Evolutionary conservation across 2,797 vertebrate species (phyloP).

Genomic region (Hypotaenidia okinawae): DNA sequence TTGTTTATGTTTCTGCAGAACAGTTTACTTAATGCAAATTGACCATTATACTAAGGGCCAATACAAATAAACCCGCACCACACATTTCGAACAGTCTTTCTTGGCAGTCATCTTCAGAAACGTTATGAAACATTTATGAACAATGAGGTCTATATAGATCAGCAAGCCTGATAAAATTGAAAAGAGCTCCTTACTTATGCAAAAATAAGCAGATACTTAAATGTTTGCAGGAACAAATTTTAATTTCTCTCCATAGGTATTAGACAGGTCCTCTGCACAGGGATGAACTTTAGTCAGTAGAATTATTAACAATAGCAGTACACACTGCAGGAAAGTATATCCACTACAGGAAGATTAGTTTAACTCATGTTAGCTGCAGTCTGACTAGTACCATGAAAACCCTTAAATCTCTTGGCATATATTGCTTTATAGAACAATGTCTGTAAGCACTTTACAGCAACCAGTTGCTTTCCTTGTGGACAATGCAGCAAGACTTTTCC

Average conservation of each 20-base stretch:
- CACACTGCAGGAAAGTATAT: background rate
- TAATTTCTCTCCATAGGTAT: background rate
- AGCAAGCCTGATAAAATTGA: background rate
- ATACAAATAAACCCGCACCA: background rate
- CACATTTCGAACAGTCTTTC: background rate
- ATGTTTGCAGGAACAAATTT: background rate
- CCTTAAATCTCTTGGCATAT: background rate
- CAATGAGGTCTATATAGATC: background rate
- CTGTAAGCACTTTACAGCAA: background rate
- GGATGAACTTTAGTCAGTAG: background rate
- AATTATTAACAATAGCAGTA: background rate
- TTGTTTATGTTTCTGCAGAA: background rate
- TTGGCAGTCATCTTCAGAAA: background rate
- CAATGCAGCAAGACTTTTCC: background rate
- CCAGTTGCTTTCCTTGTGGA: background rate
- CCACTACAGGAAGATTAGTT: background rate
- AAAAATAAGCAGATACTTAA: constrained; percentile 10
- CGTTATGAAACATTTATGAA: background rate
- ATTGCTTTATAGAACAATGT: background rate
- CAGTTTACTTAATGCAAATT: background rate
- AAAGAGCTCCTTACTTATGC: background rate
- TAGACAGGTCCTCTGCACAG: background rate
- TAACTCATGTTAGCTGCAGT: background rate
- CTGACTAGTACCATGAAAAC: background rate
- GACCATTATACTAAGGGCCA: background rate